A percentile compares a stretch with the other conserved stretches of the same genome.
phyloP scores from a whole-genome alignment of 2,888 invertebrate genomes.

The Nemapogon koenigi region DNA sequence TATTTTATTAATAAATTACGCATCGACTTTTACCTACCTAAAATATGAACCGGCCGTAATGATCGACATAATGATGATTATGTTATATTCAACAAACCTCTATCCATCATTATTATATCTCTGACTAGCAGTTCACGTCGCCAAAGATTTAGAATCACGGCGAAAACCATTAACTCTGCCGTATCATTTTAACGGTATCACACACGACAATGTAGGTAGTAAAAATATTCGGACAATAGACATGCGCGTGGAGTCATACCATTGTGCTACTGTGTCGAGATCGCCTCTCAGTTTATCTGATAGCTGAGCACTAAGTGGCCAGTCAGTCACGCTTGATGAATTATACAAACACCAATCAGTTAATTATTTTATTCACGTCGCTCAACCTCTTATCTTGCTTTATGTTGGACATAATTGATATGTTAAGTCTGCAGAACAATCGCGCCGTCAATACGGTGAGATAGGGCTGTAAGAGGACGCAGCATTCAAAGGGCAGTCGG shows the following conservation, averaged over 20 bases:
- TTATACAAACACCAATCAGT: constrained; percentile 63
- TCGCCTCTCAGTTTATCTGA: constrained; percentile 37
- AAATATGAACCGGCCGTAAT: no score
- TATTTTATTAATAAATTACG: no score
- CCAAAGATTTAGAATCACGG: no score
- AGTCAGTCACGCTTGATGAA: constrained; percentile 49
- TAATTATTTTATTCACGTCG: constrained; percentile 64
- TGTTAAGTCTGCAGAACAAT: constrained; percentile 60
- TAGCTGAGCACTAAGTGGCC: constrained; percentile 50
- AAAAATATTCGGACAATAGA: no score
- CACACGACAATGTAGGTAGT: no score
- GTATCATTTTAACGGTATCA: no score
- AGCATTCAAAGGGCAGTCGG: constrained; percentile 5
- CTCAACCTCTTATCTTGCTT: constrained; percentile 52
- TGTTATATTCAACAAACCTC: no score
- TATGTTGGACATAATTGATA: constrained; percentile 62
- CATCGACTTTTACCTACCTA: no score
- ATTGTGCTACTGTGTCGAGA: constrained; percentile 38
- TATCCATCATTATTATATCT: no score
- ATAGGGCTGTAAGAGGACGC: constrained; percentile 21
- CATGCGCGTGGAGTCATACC: constrained; percentile 48
- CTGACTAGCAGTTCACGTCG: no score
- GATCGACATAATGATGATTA: no score
- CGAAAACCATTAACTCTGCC: no score
- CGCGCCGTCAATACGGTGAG: constrained; percentile 38